Evolutionary conservation across 2,797 vertebrate species (phyloP).

Genomic region (Babyrousa celebensis): DNA sequence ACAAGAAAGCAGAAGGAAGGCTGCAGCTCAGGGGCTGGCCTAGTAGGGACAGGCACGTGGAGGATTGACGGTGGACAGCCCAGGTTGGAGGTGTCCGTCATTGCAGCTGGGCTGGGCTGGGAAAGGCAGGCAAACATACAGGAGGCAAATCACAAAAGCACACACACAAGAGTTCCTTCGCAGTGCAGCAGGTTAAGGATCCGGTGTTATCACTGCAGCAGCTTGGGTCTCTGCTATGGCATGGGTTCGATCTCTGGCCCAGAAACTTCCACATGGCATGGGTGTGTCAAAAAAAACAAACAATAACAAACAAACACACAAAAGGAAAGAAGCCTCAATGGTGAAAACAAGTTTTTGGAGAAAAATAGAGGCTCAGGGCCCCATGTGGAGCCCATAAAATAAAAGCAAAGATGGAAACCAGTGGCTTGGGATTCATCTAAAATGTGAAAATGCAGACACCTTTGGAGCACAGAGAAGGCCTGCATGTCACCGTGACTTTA

Average conservation of each 20-base stretch:
- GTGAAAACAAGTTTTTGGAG: not conserved
- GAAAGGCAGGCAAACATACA: not conserved
- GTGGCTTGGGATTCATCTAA: not conserved
- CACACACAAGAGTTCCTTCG: not conserved
- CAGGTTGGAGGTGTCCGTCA: not conserved
- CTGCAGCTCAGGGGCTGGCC: too few relatives aligned
- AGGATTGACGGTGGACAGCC: not conserved
- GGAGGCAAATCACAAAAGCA: not conserved
- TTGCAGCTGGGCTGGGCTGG: not conserved
- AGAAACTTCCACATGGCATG: too few relatives aligned
- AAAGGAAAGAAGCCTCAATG: not conserved
- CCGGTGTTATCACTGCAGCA: too few relatives aligned
- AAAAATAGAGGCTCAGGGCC: not conserved
- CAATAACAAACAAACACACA: not conserved
- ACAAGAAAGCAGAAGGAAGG: not conserved
- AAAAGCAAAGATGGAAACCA: not conserved
- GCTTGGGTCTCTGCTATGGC: too few relatives aligned
- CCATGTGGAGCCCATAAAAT: not conserved
- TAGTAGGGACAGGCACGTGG: accelerated
- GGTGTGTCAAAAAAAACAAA: not conserved
- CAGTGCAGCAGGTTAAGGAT: too few relatives aligned
- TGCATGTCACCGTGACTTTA: not conserved
- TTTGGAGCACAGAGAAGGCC: not conserved
- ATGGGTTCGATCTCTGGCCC: too few relatives aligned
- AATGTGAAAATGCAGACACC: not conserved